These are phyloP conservation scores for Centropus unirufus DNA, from an alignment of 2,113 vertebrate genomes.

Conservation along the genomic window DNA sequence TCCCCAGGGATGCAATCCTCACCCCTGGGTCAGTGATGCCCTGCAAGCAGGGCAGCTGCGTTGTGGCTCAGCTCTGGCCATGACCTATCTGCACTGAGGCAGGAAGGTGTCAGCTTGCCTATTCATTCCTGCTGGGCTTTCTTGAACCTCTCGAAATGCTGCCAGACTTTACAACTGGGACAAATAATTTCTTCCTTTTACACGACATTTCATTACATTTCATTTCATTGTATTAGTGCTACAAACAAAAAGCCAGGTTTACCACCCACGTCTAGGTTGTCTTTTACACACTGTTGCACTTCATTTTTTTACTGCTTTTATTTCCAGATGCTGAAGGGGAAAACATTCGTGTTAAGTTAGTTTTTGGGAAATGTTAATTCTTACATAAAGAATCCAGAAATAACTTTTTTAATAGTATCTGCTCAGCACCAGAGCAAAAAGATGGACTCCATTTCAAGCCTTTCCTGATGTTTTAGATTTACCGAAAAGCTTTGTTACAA, in stretches of 20 bases:
- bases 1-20: background rate
- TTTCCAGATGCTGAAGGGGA: background rate
- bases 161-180: background rate
- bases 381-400: background rate
- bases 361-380: background rate
- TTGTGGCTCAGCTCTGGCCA: background rate
- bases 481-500: background rate
- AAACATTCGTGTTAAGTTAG: background rate
- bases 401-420: background rate
- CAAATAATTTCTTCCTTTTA: background rate
- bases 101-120: background rate
- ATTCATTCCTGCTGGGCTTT: background rate
- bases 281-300: background rate
- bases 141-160: background rate
- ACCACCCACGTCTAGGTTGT: background rate
- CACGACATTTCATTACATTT: background rate
- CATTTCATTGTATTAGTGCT: too few species aligned
- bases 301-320: background rate
- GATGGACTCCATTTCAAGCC: background rate
- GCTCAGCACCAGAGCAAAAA: background rate
- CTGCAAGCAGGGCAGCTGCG: accelerated
- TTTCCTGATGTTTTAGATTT: background rate
- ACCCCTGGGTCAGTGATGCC: accelerated
- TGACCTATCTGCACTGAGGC: background rate
- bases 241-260: background rate